Evolutionary conservation across 1,140 invertebrate genomes (phyloP), one percentile per base, ranked within the genome.

Genomic region (Amyelois transitella): DNA sequence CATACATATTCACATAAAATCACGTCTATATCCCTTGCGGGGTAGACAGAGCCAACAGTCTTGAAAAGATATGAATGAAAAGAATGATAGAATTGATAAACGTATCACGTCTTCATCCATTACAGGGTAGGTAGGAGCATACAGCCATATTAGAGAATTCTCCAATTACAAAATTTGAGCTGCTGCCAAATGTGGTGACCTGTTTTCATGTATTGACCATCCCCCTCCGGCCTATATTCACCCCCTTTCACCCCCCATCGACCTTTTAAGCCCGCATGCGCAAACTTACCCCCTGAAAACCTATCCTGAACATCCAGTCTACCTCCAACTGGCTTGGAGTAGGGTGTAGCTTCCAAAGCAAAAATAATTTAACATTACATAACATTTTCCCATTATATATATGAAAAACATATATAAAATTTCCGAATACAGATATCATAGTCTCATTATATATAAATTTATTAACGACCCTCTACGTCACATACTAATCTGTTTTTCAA

Each of bases 401-500:
- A 86, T 86, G 83, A 83, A 72, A 82, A 72, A 81, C 66, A 69
- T 72, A 80, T 62, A 58, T 55, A 64, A 61, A 56, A 71, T 59
- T 44, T 64, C 62, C 22, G 59, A 64, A 55, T 54, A 57, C 43
- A 65, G 60, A 50, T 52, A 53, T 18, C 56, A 53, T 43, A 53
- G 21, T 32, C 55, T 51, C 24, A 59, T 38, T 18, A 58, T 55
- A 57, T 68, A 60, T 51, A 59, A 63, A 49, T 76, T 71, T 32
- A 64, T 69, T 18, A 72, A 76, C 71, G 78, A 84, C 52, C 72
- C 72, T n/a, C 53, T 72, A 43, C 66, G 69, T 18, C 77, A 87
- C 52, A 78, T 82, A 67, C 48, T 82, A 14, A 87, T 85, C 28
- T 75, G 79, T 67, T 87, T 87, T 57, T 85, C 84, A 20, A 87